These are phyloP conservation scores for Ciconia nigra DNA, from an alignment of 2,797 vertebrate species.

Conservation along the genomic window DNA sequence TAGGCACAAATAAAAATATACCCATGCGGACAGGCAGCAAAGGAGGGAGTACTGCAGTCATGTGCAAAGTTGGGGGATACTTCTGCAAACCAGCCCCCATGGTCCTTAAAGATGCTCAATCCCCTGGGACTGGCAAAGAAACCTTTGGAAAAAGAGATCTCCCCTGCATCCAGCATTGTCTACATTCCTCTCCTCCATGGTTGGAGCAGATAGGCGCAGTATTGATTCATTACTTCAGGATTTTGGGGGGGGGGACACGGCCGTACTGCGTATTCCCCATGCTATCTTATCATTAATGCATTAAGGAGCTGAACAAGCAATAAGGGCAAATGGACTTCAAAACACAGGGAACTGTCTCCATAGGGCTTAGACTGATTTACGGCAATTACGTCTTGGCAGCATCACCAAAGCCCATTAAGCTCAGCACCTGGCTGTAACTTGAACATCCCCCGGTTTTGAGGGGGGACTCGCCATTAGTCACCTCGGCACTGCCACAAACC, in stretches of 20 bases:
- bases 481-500: not conserved
- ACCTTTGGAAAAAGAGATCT: not conserved
- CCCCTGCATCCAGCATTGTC: not conserved
- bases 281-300: constrained; percentile 76
- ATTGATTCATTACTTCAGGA: constrained; percentile 63
- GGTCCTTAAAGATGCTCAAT: not conserved
- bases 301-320: constrained; percentile 77
- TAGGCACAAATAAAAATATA: not conserved
- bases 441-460: not conserved
- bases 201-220: constrained; percentile 45
- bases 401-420: not conserved
- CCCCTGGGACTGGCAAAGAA: not conserved
- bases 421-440: constrained; percentile 29
- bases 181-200: not conserved
- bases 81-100: not conserved
- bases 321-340: constrained; percentile 73
- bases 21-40: not conserved
- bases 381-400: constrained; percentile 64
- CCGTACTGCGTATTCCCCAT: constrained; percentile 43
- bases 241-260: not conserved
- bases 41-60: not conserved
- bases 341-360: constrained; percentile 57
- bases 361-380: constrained; percentile 40
- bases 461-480: not conserved
- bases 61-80: not conserved